Conservation (phyloP, 2,113 vertebrate species). For the Hyla sarda region DNA sequence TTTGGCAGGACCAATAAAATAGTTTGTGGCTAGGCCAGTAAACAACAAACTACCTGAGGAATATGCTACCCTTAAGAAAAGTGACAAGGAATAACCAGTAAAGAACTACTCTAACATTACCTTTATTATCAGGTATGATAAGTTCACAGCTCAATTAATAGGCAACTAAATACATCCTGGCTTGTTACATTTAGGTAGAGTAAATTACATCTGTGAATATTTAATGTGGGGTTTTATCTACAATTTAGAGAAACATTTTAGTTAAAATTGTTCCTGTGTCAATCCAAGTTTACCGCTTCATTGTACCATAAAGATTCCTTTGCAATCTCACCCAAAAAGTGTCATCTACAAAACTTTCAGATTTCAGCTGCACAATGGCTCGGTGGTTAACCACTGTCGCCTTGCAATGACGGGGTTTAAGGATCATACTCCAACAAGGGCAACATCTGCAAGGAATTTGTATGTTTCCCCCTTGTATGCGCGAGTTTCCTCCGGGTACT, state of each 20-base stretch:
- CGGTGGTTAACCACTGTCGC: no score
- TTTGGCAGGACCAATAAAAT: constrained; percentile 2
- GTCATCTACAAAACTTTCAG: not conserved
- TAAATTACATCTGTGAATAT: not conserved
- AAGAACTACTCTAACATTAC: not conserved
- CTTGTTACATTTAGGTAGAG: not conserved
- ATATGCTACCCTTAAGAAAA: not conserved
- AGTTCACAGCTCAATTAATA: not conserved
- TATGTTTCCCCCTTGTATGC: no score
- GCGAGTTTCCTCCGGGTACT: no score
- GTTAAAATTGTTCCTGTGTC: not conserved
- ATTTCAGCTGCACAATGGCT: no score
- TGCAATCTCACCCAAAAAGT: not conserved
- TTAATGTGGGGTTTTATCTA: not conserved
- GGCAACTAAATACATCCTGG: not conserved
- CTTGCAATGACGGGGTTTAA: no score
- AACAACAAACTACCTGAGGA: constrained; percentile 25
- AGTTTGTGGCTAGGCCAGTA: not conserved
- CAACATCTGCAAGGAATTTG: no score
- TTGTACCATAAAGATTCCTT: not conserved
- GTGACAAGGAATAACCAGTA: not conserved
- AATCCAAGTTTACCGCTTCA: not conserved
- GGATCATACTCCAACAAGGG: no score
- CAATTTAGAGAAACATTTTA: not conserved
- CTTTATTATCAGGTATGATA: not conserved